Evolutionary conservation across 2,797 vertebrate genomes (phyloP), one percentile per base, ranked within the genome.

Genomic region (Triplophysa bombifrons): DNA sequence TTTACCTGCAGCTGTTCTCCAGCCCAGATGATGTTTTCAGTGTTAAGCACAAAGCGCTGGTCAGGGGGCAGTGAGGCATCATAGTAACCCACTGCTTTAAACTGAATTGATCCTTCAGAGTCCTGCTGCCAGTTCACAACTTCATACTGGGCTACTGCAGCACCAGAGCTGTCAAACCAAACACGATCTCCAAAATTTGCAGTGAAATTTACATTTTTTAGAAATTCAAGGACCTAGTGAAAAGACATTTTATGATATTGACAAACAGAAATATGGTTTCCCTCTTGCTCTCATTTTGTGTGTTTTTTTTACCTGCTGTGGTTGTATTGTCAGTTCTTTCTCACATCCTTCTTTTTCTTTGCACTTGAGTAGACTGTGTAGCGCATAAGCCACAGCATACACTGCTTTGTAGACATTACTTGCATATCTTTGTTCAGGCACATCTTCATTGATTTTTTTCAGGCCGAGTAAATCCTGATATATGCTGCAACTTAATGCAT

Each of bases 111-210:
- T 60, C 22, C 22, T 27, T 60, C 56, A 5, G 56, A 14, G 11
- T 60, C 56, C 56, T 60, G 22, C 20, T 93, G 91, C 93, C 93
- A 94, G 88, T 94, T 94, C 55, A 93, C 91, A 56, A 94, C 87
- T 78, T 93, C 92, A 81, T 94, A 94, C 14, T 72, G 86, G 3
- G 93, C 92, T 11, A 82, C 76, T 41, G 92, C 91, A 72, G 93
- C 92, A 82, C 93, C 93, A 69, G 91, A 90, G 67, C 38, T 46
- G 86, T 93, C 88, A 85, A 94, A 94, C 82, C 85, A 82, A 1
- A 93, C 89, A 11, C 7, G 84, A 53, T 94, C 92, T 73, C 91
- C 93, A 10, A 89, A 91, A 10, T 66, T 56, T 64, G 91, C 88
- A 8, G 88, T 90, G 13, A 94, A 92, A 84, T 92, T 90, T 20